Conservation (phyloP, 1,140 invertebrate species). For the Apis florea region DNA sequence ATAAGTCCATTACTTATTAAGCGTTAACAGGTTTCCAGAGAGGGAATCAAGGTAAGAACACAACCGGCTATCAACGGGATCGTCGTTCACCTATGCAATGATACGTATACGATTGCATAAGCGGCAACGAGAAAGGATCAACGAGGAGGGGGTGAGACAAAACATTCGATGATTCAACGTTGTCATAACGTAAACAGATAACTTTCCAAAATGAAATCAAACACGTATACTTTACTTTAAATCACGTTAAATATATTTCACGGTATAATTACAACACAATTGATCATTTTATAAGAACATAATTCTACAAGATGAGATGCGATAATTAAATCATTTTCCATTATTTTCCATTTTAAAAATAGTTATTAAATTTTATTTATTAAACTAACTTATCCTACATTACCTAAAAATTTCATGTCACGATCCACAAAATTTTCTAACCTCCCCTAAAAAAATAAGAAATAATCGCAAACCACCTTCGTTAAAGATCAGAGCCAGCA, state of each 20-base stretch:
- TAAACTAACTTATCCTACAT: too few species aligned
- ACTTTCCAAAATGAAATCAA: neutral
- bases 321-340: too few species aligned
- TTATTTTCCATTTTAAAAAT: too few species aligned
- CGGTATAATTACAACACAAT: too few species aligned
- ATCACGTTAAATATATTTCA: neutral
- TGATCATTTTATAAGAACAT: too few species aligned
- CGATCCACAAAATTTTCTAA: neutral
- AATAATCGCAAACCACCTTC: neutral
- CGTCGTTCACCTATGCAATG: constrained; percentile 47
- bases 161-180: neutral
- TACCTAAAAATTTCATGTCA: neutral
- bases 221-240: neutral
- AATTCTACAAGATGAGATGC: too few species aligned
- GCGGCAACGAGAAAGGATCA: constrained; percentile 39
- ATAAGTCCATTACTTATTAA: constrained; percentile 51
- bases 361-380: too few species aligned
- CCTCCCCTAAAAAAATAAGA: too few species aligned
- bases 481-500: neutral
- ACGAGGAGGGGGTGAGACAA: neutral
- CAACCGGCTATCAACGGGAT: constrained; percentile 46
- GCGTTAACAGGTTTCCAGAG: constrained; percentile 45
- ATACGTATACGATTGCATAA: constrained; percentile 47
- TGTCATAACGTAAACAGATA: neutral
- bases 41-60: constrained; percentile 48